Base-by-base conservation (phyloP, 2,888 invertebrate species). In the Eupsilia transversa region DNA sequence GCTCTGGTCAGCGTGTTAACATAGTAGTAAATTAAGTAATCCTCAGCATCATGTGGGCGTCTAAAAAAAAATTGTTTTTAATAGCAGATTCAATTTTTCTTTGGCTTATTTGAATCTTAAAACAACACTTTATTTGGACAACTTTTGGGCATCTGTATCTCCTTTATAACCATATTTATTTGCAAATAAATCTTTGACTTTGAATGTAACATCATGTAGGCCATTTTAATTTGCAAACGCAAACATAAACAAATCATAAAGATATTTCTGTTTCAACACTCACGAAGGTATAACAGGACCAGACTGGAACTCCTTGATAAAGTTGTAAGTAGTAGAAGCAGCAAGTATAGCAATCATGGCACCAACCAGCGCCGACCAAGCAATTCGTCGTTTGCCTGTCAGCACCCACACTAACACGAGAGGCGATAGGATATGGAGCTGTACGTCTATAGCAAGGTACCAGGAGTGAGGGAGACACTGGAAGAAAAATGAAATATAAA, bases 391-490 rank as follows among this genome's bases (percentile, higher is more conserved):
- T 59, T 77, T 90, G 0, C 89, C 86, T 5, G 89, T 88, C 0
- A 95, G 82, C 3, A 94, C 87, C 92, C 93, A 95, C 67, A 90
- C 89, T 5, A 95, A 84, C 4, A 95, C 82, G 1, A 95, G 35
- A 0, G 95, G 95, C 0, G 94, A 94, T 17, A 95, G 33, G 4
- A 95, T 88, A 77, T 94, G 90, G 1, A 94, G 90, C 35, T 95
- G 95, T 3, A 95, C 89, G 66, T 95, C 95, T 17, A 95, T 91
- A 0, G 95, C 94, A 3, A 95, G 78, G 78, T 94, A 95, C 95
- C 95, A 95, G 0, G 91, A 89, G 76, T 93, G 93, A 4, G 89
- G 72, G 0, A 95, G 79, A 72, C 95, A 95, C 95, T 95, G 88
- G 9, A 92, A 90, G n/a, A 43, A 23, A 72, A 54, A 46, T 12